Conservation (phyloP, 2,888 invertebrate genomes). For the Chaetoderma sp. region DNA sequence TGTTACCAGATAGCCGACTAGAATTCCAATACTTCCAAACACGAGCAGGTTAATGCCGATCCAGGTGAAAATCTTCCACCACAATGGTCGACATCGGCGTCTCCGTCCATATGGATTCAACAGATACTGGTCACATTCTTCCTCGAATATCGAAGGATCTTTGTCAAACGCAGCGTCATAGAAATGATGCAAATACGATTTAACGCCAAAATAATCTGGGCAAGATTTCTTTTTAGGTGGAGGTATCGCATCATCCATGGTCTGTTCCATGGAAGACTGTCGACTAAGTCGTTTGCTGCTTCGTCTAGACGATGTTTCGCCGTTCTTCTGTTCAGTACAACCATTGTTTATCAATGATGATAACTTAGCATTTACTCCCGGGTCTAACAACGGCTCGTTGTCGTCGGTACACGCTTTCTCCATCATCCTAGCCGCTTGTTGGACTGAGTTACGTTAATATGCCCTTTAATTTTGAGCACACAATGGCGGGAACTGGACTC, state of each 20-base stretch:
- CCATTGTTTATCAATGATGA: too few species aligned
- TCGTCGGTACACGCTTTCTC: too few species aligned
- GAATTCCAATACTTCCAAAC: conserved; percentile 70
- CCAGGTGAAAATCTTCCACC: conserved; percentile 71
- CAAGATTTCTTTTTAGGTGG: conserved; percentile 69
- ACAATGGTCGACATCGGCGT: conserved; percentile 62
- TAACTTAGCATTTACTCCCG: too few species aligned
- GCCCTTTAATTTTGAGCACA: too few species aligned
- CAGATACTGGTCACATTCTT: conserved; percentile 67
- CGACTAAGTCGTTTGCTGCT: conserved; percentile 1
- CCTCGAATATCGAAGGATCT: conserved; percentile 63
- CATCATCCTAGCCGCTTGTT: too few species aligned
- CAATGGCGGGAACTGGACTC: too few species aligned
- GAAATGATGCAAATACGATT: conserved; percentile 72
- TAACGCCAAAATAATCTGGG: conserved; percentile 70
- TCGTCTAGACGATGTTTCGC: too few species aligned
- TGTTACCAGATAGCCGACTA: conserved; percentile 72
- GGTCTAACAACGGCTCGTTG: too few species aligned
- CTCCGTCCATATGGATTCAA: conserved; percentile 60
- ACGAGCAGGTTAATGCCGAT: conserved; percentile 71
- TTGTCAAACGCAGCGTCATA: conserved; percentile 67
- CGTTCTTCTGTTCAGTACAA: too few species aligned
- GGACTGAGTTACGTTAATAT: too few species aligned
- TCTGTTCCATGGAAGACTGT: conserved; percentile 4
- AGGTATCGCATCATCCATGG: neutral